Percentiles rank a stretch among this genome's conserved stretches.
phyloP scores from a whole-genome alignment of 2,113 vertebrate genomes.

The Gulo gulo region DNA sequence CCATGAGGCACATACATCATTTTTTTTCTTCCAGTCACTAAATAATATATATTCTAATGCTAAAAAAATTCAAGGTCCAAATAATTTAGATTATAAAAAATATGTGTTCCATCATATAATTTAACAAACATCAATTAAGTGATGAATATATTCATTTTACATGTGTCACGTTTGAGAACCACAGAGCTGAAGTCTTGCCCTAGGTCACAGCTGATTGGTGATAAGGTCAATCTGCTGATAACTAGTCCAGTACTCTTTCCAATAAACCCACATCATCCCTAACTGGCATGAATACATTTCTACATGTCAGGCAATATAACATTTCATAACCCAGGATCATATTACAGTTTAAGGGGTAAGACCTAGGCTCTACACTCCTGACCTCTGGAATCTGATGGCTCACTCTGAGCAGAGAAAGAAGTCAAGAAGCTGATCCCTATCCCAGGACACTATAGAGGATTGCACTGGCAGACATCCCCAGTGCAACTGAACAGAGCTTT shows the following conservation, averaged over 20 bases:
- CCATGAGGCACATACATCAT: not conserved
- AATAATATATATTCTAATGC: not conserved
- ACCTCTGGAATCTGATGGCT: not conserved
- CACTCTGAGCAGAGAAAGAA: not conserved
- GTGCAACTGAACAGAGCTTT: not conserved
- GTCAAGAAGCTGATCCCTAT: not conserved
- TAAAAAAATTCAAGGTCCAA: not conserved
- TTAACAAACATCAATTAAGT: not conserved
- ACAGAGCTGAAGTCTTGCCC: not conserved
- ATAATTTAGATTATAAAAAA: conserved; percentile 34
- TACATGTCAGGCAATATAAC: not conserved
- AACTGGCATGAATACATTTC: not conserved
- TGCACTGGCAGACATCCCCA: not conserved
- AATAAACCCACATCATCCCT: not conserved
- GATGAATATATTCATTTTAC: not conserved
- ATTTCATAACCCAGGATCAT: not conserved
- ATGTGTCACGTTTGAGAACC: not conserved
- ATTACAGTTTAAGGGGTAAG: not conserved
- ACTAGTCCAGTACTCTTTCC: not conserved
- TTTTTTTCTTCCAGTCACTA: not conserved
- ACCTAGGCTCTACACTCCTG: not conserved
- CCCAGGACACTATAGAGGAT: not conserved
- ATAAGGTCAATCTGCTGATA: not conserved
- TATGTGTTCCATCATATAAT: not conserved
- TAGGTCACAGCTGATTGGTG: not conserved